Evolutionary conservation across 2,113 vertebrate species (phyloP).

Genomic region (Syngnathus scovelli): DNA sequence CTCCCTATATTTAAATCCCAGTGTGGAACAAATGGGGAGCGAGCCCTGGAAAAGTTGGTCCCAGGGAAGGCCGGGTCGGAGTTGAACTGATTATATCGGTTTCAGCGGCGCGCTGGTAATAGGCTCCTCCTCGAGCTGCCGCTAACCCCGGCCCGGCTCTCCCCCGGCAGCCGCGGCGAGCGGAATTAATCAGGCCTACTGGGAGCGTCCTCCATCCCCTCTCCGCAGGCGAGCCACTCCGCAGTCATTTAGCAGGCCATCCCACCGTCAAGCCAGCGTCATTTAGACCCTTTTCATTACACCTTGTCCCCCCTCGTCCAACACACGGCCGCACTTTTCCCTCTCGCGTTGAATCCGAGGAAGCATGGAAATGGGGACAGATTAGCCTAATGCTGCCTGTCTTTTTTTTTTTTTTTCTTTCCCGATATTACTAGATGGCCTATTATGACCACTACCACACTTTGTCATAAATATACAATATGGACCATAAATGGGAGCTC

Average conservation of each 20-base stretch:
- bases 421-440: constrained; percentile 59
- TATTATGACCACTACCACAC: constrained; percentile 70
- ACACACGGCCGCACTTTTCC: constrained; percentile 41
- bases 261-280: constrained; percentile 99
- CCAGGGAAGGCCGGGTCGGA: constrained; percentile 73
- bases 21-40: constrained; percentile 76
- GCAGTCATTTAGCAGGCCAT: constrained; percentile 99
- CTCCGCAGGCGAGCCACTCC: constrained; percentile 93
- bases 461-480: constrained; percentile 66
- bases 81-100: constrained; percentile 97
- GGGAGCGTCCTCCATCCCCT: constrained; percentile 88
- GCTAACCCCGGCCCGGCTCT: constrained; percentile 93
- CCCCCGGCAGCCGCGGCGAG: constrained; percentile 90
- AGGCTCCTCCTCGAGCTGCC: constrained; percentile 91
- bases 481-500: constrained; percentile 47
- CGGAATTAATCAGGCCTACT: constrained; percentile 99
- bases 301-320: constrained; percentile 63
- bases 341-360: constrained; percentile 35
- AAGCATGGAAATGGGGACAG: constrained; percentile 86
- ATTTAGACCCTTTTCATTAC: constrained; percentile 98
- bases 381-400: constrained; percentile 85
- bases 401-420: constrained; percentile 55
- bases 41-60: constrained; percentile 91
- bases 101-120: constrained; percentile 91
- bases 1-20: constrained; percentile 74